Evolutionary conservation across 2,113 vertebrate genomes (phyloP), one percentile per base, ranked within the genome.

Genomic region (Ameiurus melas): DNA sequence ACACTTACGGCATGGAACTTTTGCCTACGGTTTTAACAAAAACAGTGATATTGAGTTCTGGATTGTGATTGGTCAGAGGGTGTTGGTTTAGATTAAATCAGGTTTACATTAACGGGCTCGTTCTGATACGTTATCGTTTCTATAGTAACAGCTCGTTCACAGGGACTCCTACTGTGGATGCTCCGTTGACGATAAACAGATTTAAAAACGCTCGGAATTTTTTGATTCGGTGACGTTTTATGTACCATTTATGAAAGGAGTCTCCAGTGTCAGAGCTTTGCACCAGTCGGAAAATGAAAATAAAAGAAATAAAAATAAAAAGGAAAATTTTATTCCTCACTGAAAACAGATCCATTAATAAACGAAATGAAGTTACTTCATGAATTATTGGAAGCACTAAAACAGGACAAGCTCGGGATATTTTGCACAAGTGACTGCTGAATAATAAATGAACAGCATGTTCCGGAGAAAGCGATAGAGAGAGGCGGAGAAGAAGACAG

Each of bases 391-490:
- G 75, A 53, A 16, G 51, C 27, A 79, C 25, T 53, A 79, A 55
- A 79, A 17, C 47, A 79, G 77, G 77, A 79, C 77, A 55, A 79
- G 77, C 47, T 79, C 2, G 16, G 14, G 27, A 79, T 79, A 79
- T 79, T 79, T 79, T 30, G 14, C 77, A 55, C 51, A 79, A 79
- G 51, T 79, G 77, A 79, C 77, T 79, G 47, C 47, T 79, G 77
- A 79, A 79, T 79, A 79, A 79, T 79, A 19, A 79, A 79, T 79
- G 77, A 79, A 79, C 47, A 79, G 5, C 12, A 53, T n/a, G 27
- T 79, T 79, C 13, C 66, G 22, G 16, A 60, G n/a, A n/a, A 62
- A 84, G 6, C 2, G 60, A 6, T 7, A 3, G n/a, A 66, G 5
- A 66, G 39, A 84, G 62, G 51, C 0, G 47, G 25, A 68, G 39